Conservation (phyloP, 92 coral and sea anemone species). For the Parazoanthus atlanticus region DNA sequence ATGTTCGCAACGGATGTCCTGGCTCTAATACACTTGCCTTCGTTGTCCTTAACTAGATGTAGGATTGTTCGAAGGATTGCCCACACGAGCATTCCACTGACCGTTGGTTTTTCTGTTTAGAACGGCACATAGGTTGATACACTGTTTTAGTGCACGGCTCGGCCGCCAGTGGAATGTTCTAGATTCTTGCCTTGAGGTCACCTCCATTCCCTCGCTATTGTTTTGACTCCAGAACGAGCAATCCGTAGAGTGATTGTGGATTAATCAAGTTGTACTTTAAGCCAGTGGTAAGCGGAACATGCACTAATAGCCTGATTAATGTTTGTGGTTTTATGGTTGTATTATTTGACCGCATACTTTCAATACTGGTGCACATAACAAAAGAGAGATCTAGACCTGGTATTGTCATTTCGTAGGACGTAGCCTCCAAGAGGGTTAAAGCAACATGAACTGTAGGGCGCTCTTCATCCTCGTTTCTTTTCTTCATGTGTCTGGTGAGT, state of each 20-base stretch:
- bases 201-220: not conserved
- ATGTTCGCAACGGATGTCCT: not conserved
- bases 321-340: constrained; percentile 2
- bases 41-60: not conserved
- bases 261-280: not conserved
- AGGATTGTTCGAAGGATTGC: not conserved
- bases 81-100: not conserved
- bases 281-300: not conserved
- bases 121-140: not conserved
- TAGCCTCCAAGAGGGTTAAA: not conserved
- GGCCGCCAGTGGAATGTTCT: not conserved
- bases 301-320: not conserved
- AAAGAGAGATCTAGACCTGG: not conserved
- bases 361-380: not conserved
- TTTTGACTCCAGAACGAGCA: not conserved
- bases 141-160: not conserved
- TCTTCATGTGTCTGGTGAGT: not conserved
- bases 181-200: not conserved
- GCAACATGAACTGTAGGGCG: constrained; percentile 4
- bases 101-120: not conserved
- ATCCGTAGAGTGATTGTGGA: not conserved
- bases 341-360: not conserved
- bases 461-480: not conserved
- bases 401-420: not conserved
- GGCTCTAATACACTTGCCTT: not conserved